Evolutionary conservation across 2,888 invertebrate genomes (phyloP).

Genomic region (Pardosa pseudoannulata): DNA sequence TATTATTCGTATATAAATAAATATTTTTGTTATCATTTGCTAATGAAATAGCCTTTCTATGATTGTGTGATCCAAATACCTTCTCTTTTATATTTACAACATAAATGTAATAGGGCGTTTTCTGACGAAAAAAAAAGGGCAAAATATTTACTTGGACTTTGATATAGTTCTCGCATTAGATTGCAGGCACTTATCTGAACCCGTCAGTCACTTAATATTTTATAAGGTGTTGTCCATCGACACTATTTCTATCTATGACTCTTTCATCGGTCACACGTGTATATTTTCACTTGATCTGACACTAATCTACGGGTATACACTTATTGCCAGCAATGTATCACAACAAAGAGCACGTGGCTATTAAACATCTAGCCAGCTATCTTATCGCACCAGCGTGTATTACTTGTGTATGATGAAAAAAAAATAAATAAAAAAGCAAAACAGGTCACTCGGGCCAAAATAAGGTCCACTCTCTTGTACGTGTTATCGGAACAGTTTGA

Average conservation of each 20-base stretch:
- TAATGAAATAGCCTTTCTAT: no score
- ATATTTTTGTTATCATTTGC: no score
- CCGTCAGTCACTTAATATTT: no score
- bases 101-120: no score
- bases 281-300: not conserved
- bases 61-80: no score
- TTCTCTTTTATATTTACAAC: no score
- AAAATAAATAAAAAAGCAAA: not conserved
- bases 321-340: not conserved
- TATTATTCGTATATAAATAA: no score
- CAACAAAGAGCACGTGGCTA: conserved; percentile 3
- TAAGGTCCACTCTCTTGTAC: not conserved
- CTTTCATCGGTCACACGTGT: not conserved
- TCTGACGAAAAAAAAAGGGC: no score
- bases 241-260: not conserved
- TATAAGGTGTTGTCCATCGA: not conserved
- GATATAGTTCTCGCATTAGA: no score
- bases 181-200: no score
- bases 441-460: not conserved
- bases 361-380: not conserved
- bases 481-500: not conserved
- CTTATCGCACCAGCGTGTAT: not conserved
- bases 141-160: no score
- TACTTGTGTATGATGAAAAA: not conserved
- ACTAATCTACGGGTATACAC: not conserved